Base-by-base conservation (phyloP, 2,113 vertebrate genomes). In the Tenebrosternarchus preto region DNA sequence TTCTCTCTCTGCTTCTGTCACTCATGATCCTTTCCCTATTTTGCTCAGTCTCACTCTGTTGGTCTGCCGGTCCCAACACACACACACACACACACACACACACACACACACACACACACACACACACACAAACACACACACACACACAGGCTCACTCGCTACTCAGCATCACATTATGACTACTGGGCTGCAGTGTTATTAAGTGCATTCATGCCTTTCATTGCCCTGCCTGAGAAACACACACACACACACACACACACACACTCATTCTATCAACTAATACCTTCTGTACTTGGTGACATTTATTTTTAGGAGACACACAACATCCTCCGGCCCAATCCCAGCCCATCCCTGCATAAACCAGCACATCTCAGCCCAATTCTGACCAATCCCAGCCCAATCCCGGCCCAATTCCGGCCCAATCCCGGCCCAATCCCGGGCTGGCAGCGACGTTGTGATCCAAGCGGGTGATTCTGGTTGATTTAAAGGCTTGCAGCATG, bases 161-260 rank as follows among this genome's bases (percentile, higher is more conserved):
- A n/a, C 57, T 79, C 70, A 69, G 77, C 57, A 36, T 73, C 4
- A 15, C 25, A 53, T 20, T 73, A 3, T 24, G 43, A 71, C 25
- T n/a, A 11, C 36, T 15, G 46, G 78, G 39, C 43, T 70, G 63
- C 57, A 27, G 36, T 66, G 59, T 73, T 64, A 53, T 66, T 36
- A 63, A 66, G 77, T 70, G 66, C 53, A 78, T 29, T 70, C 76
- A 70, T 57, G 66, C 77, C 24, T 29, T 78, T 78, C 25, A 78
- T 25, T 46, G 56, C 56, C 4, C 1, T 61, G 25, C 24, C 77
- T 59, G 53, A 71, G 27, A 71, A 71, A 61, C 5, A 17, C 20
- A 5, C 60, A 27, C 60, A 60, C 57, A 60, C 57, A 60, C 57
- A 60, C 57, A 56, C 36, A 22, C 53, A 25, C 68, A 31, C 24